Base-by-base conservation (phyloP, 1,140 invertebrate genomes). In the Neotoxoptera formosana region DNA sequence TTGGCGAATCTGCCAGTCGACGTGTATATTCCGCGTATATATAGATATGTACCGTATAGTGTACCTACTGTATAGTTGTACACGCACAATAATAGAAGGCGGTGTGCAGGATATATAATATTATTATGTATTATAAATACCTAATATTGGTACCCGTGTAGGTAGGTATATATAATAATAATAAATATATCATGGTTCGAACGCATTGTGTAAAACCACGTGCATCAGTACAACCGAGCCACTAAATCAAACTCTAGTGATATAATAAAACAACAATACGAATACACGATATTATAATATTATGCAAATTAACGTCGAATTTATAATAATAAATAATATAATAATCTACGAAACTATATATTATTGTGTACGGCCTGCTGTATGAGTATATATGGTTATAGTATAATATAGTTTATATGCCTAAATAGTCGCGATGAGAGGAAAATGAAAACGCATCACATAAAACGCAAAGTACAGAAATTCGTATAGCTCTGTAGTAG, bases 181-280 rank as follows among this genome's bases (percentile, higher is more conserved):
- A 14, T 48, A 47, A 48, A 25, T 87, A 87, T 17, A 47, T 45
- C 14, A 87, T 48, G 6, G 23, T 48, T 48, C 17, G 45, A 48
- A 87, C 30, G 84, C 23, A 87, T 45, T 45, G 45, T 87, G 60
- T n/a, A 87, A 87, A 87, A 76, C 60, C 30, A 48, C 30, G 84
- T 21, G 14, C 36, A 87, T 45, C 23, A 25, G 36, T n/a, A 36
- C n/a, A 48, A 45, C 30, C 23, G 84, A 45, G 36, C 23, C 45
- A 48, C 84, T 87, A 87, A 87, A 87, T 87, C 84, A 87, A 87
- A 87, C 83, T 84, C 45, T 84, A 84, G 45, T 41, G n/a, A 84
- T 84, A 84, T 76, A 34, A 76, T 76, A 84, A 41, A 84, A 36
- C 83, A 84, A 84, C 83, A 84, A 84, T 84, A 84, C 60, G 36